These are phyloP conservation scores for Zygaena filipendulae DNA, from an alignment of 2,888 invertebrate species.

Conservation along the genomic window DNA sequence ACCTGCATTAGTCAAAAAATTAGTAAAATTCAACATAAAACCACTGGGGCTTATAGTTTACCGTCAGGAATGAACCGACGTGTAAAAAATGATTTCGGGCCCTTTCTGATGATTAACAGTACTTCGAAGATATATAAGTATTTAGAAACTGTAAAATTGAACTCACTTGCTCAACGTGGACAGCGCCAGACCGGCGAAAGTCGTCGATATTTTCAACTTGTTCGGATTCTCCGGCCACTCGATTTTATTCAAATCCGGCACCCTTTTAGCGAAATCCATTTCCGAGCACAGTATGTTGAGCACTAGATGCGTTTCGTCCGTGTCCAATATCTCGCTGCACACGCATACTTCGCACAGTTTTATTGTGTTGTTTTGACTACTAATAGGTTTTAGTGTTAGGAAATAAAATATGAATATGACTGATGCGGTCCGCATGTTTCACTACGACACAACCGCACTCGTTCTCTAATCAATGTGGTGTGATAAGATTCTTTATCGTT, in stretches of 20 bases:
- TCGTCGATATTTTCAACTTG: constrained; percentile 49
- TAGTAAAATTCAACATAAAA: no score
- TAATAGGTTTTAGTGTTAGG: constrained; percentile 17
- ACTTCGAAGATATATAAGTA: no score
- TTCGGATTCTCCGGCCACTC: constrained; percentile 54
- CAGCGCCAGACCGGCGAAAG: constrained; percentile 48
- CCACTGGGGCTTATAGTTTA: no score
- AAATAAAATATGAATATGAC: not conserved
- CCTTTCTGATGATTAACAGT: no score
- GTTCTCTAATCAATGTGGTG: constrained; percentile 39
- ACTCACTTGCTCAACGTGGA: constrained; percentile 57
- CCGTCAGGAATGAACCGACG: no score
- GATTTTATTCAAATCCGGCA: constrained; percentile 51
- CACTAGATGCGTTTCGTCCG: constrained; percentile 46
- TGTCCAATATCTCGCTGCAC: constrained; percentile 55
- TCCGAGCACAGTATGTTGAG: constrained; percentile 56
- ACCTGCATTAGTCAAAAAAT: no score
- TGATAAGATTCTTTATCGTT: constrained; percentile 53
- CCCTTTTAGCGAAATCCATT: constrained; percentile 38
- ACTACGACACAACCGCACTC: constrained; percentile 31
- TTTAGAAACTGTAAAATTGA: no score
- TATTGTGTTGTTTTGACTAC: constrained; percentile 31
- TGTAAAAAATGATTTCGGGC: no score
- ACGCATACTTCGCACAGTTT: constrained; percentile 51
- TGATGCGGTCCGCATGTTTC: constrained; percentile 15